Evolutionary conservation across 1,140 invertebrate species (phyloP).

Genomic region (Euura saliciscinereae): DNA sequence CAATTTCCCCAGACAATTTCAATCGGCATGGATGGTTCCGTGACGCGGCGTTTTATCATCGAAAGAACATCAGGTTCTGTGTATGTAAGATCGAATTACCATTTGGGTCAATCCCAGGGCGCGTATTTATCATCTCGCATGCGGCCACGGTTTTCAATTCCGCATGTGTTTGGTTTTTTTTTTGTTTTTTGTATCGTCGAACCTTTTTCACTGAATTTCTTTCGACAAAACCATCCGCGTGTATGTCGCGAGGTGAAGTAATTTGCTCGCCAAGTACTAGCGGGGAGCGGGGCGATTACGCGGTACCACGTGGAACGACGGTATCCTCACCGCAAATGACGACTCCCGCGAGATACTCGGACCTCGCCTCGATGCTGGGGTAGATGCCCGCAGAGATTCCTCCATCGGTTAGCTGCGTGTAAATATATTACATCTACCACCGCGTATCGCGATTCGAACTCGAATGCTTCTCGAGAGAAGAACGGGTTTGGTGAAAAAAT

Average conservation of each 20-base stretch:
- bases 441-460: background rate
- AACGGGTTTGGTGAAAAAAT: too few species aligned
- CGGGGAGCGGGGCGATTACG: background rate
- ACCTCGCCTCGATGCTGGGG: background rate
- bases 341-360: background rate
- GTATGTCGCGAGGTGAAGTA: background rate
- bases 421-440: background rate
- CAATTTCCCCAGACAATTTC: conserved; percentile 1
- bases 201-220: too few species aligned
- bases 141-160: too few species aligned
- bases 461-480: too few species aligned
- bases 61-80: too few species aligned
- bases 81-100: too few species aligned
- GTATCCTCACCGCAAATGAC: background rate
- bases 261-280: background rate
- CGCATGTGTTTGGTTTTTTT: background rate
- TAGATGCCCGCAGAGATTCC: background rate
- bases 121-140: too few species aligned
- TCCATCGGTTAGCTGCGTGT: background rate
- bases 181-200: background rate
- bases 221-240: too few species aligned
- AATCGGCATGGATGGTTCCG: background rate
- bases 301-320: background rate
- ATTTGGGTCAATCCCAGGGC: too few species aligned
- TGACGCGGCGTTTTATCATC: too few species aligned